Percentiles rank a stretch among this genome's conserved stretches.
Conservation (phyloP, 2,888 invertebrate species). For the Hedychridium roseum region DNA sequence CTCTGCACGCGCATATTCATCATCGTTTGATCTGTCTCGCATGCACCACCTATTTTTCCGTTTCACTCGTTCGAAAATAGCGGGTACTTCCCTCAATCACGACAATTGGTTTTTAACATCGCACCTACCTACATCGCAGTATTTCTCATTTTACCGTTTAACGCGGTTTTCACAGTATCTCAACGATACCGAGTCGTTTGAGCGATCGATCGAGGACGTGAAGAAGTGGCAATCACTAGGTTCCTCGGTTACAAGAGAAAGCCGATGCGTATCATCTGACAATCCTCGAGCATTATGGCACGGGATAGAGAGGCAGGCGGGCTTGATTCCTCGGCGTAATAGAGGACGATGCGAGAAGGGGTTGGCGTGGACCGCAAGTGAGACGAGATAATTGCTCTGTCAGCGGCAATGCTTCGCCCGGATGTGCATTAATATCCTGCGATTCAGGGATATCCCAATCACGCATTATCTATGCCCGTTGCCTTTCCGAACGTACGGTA, state of each 20-base stretch:
- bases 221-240: too few relatives aligned
- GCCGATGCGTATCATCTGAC: constrained; percentile 40
- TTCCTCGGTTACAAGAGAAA: not conserved
- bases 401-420: constrained; percentile 47
- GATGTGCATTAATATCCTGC: constrained; percentile 37
- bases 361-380: constrained; percentile 46
- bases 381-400: constrained; percentile 58
- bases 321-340: not conserved
- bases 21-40: constrained; percentile 43
- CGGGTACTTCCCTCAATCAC: too few relatives aligned
- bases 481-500: too few relatives aligned
- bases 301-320: constrained; percentile 9
- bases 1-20: constrained; percentile 9
- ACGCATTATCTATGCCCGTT: constrained; percentile 33
- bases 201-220: too few relatives aligned
- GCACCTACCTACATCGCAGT: too few relatives aligned
- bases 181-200: too few relatives aligned
- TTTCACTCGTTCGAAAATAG: too few relatives aligned
- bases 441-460: constrained; percentile 18
- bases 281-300: constrained; percentile 36
- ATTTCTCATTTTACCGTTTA: too few relatives aligned
- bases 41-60: too few relatives aligned
- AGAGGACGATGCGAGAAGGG: constrained; percentile 1
- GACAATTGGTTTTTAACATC: too few relatives aligned
- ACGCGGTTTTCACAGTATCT: too few relatives aligned